Base-by-base conservation (phyloP, 1,140 invertebrate genomes). In the Matsumurasca onukii region DNA sequence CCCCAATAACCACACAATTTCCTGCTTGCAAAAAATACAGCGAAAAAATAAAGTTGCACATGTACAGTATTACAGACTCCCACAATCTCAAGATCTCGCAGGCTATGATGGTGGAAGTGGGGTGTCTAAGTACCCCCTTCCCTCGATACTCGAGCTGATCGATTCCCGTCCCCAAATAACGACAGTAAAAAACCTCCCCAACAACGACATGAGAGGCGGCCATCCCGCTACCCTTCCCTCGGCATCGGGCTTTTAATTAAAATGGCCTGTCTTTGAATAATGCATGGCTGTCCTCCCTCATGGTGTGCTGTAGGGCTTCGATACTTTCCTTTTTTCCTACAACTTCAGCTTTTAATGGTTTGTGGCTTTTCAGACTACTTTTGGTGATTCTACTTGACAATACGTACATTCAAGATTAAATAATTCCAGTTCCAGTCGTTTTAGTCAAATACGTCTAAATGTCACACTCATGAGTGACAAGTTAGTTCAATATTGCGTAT, bases 91-190 rank as follows among this genome's bases (percentile, higher is more conserved):
- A n/a, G n/a, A n/a, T n/a, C n/a, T n/a, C n/a, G n/a, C n/a, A n/a
- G n/a, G n/a, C n/a, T n/a, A n/a, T n/a, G n/a, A n/a, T n/a, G n/a
- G 34, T 17, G 5, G 34, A 39, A 39, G 34, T 39, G 34, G 5
- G 17, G 5, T 17, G 34, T 17, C 49, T 52, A 1, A 2, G 24
- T 27, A 27, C 22, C 25, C 55, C 55, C 15, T 12, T 12, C 24
- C 25, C 55, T 24, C 22, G 25, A 59, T 3, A 59, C 55, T 59
- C 49, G 5, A 13, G 22, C 55, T 59, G 55, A 59, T 59, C 55
- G 55, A 59, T 59, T 59, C 55, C n/a, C 25, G 55, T 59, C 55
- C 55, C 55, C 55, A 27, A 59, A 59, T 59, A 59, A 59, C 55
- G 55, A 59, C 24, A 59, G 30, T 59, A 59, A 59, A 59, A 59